Evolutionary conservation across 2,797 vertebrate genomes (phyloP), one percentile per base, ranked within the genome.

Genomic region (Loriculus beryllinus): DNA sequence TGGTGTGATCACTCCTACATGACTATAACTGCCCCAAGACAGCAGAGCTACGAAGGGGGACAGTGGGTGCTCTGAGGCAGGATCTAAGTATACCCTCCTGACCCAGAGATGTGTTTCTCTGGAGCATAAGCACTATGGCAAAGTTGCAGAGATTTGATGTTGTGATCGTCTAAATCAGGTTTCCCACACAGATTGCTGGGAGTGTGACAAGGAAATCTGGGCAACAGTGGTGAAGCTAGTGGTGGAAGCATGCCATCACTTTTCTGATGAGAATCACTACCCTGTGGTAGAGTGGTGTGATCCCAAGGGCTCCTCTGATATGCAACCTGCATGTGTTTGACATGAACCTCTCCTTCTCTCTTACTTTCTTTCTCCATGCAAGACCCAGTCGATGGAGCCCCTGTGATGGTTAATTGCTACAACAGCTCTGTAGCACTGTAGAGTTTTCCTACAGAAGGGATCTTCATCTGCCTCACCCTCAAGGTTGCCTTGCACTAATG

Each of bases 281-380:
- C 22, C 23, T 0, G 0, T 45, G 8, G 10, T 37, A 51, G 6
- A 74, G 5, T 14, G 39, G 6, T 56, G 14, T 42, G 33, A 68
- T 71, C 48, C 28, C 14, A 14, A 63, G 63, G 51, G 21, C 19
- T 75, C 25, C 57, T 89, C 13, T 57, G 48, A 26, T 22, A 75
- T 68, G 31, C 21, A 75, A 15, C 10, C 51, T 80, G 21, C 17
- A 70, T 28, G 5, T 52, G 48, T 29, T 28, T 8, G 6, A 63
- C 35, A 72, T 39, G 54, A 86, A 13, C 3, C 11, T 7, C 2
- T 70, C 12, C 48, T 78, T 86, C 31, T 83, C 16, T 18, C 14
- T 82, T 23, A 12, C 12, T 62, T 81, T 72, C n/a, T 59, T 2
- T 48, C 26, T 70, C 21, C 5, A 2, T 52, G 49, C 0, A 3